Evolutionary conservation across 2,888 invertebrate species (phyloP).

Genomic region (Tridacna gigas): DNA sequence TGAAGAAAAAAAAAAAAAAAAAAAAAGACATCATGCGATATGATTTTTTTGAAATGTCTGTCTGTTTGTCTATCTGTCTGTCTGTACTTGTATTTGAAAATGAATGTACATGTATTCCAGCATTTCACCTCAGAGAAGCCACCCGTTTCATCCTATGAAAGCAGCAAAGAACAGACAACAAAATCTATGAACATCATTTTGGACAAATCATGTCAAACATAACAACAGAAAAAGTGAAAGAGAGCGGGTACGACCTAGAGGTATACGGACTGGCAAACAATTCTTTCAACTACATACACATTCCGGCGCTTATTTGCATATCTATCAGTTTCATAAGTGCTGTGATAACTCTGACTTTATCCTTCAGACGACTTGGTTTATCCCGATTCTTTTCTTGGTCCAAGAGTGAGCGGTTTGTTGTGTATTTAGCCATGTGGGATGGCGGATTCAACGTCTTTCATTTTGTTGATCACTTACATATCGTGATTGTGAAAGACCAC

Average conservation of each 20-base stretch:
- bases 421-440: slow-evolving; percentile 67
- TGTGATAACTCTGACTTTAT: slow-evolving; percentile 45
- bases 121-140: neutral
- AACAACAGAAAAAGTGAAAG: neutral
- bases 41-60: too few species aligned
- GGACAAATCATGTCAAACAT: neutral
- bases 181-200: neutral
- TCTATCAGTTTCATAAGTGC: slow-evolving; percentile 52
- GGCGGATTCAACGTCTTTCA: slow-evolving; percentile 64
- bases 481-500: slow-evolving; percentile 60
- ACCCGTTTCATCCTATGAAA: neutral
- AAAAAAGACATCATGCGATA: too few species aligned
- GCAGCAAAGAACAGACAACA: neutral
- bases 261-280: slow-evolving; percentile 61
- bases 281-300: slow-evolving; percentile 56
- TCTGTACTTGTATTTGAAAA: neutral
- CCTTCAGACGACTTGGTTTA: slow-evolving; percentile 33
- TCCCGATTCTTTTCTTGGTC: slow-evolving; percentile 57
- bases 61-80: neutral
- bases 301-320: slow-evolving; percentile 62
- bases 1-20: too few species aligned
- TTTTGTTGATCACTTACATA: slow-evolving; percentile 66
- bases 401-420: slow-evolving; percentile 67
- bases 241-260: slow-evolving; percentile 57
- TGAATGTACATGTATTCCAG: neutral